Evolutionary conservation across 2,797 vertebrate genomes (phyloP), one percentile per base, ranked within the genome.

Genomic region (Enteromius argenteus): DNA sequence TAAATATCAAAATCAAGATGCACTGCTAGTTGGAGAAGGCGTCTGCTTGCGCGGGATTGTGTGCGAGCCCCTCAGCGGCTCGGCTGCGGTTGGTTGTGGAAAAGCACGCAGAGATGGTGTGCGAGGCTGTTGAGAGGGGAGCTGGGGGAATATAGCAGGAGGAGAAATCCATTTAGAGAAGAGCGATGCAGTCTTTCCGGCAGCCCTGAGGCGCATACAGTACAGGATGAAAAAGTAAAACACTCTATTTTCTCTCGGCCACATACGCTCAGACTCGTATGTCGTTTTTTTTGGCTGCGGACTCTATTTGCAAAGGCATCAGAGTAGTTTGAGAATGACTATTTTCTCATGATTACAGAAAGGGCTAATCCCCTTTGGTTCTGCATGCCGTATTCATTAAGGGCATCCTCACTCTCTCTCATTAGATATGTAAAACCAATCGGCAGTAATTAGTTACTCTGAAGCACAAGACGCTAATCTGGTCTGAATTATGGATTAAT

Each of bases 161-260:
- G 79, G 72, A 78, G 82, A 86, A 86, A 86, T 86, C 85, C 85
- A 84, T 86, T 86, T 80, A 86, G 81, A 84, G 80, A 67, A 60
- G 77, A 85, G 78, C 73, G 73, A 82, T 74, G 81, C 81, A 83
- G 85, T 83, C 72, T 46, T 73, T 77, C 82, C 76, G 85, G 85
- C 83, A 79, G 68, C 81, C 88, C 88, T 71, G 42, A 88, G 84
- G 87, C 87, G 42, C 79, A 89, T 80, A 84, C 89, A 89, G 84
- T 83, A 88, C 69, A 83, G 83, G 88, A 89, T 86, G 86, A 89
- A 87, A 86, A 85, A 86, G 85, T 74, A 84, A 86, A 86, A 84
- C 4, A 10, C 60, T 39, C 53, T 60, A 39, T 71, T 21, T 80
- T 51, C 68, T 80, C 37, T 66, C 30, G 9, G n/a, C 27, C 79